Evolutionary conservation across 1,140 invertebrate species (phyloP).

Genomic region (Steinernema feltiae): DNA sequence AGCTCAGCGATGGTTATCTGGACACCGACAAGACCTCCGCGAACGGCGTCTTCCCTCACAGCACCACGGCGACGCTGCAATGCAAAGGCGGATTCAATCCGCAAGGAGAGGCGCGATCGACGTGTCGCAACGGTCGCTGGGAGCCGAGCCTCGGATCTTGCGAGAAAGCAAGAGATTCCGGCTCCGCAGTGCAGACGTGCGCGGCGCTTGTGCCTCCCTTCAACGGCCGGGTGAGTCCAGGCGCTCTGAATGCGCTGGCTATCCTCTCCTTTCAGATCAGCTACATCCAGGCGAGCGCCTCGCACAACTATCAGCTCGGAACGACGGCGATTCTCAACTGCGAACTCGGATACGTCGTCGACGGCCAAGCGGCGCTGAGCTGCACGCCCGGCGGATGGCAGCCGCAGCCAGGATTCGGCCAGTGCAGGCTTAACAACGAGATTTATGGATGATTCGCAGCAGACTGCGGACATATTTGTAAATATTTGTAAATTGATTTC

Average conservation of each 20-base stretch:
- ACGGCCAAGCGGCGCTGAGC: slow-evolving; percentile 14
- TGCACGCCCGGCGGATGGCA: slow-evolving; percentile 15
- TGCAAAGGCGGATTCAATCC: slow-evolving; percentile 1
- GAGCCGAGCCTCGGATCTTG: slow-evolving; percentile 15
- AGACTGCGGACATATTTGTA: no score
- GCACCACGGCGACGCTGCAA: not conserved
- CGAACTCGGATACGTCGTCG: slow-evolving; percentile 20
- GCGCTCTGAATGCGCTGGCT: not conserved
- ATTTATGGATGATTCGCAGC: slow-evolving; percentile 1
- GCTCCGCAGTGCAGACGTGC: not conserved
- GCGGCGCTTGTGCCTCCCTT: not conserved
- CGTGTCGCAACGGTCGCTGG: not conserved
- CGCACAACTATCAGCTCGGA: slow-evolving; percentile 13
- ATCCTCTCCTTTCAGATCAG: not conserved
- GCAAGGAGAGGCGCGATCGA: not conserved
- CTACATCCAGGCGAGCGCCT: slow-evolving; percentile 18
- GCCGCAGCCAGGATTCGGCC: slow-evolving; percentile 12
- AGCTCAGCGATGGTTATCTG: slow-evolving; percentile 10
- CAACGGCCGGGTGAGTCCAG: not conserved
- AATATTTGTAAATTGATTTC: no score
- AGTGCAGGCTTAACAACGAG: slow-evolving; percentile 4
- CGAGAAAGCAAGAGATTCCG: not conserved
- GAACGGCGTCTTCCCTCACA: not conserved
- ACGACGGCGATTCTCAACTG: slow-evolving; percentile 22
- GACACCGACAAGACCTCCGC: not conserved